phyloP scores from a whole-genome alignment of 2,113 vertebrate genomes.

The rabbit (Oryctolagus cuniculus) region mOryCun1.1 NC_091437.1:49632001-49632500 shows the following conservation, averaged over 20 bases:
- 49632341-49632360: not conserved
- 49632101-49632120: not conserved
- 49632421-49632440: not conserved
- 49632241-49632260: not conserved
- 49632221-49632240: not conserved
- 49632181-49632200: not conserved
- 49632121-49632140: not conserved
- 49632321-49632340: not conserved
- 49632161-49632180: not conserved
- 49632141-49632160: not conserved
- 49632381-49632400: not conserved
- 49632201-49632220: constrained; percentile 3
- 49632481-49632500: not conserved
- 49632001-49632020: not conserved
- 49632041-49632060: not conserved
- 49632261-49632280: not conserved
- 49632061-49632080: not conserved
- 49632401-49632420: not conserved
- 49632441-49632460: not conserved
- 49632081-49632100: not conserved
- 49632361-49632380: not conserved
- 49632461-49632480: not conserved
- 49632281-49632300: not conserved
- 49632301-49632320: not conserved
- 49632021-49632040: too few species aligned